These are phyloP conservation scores for Mastigias papua DNA, from an alignment of 30 jellyfish, hydroid and myxozoan genomes.

Conservation along the genomic window DNA sequence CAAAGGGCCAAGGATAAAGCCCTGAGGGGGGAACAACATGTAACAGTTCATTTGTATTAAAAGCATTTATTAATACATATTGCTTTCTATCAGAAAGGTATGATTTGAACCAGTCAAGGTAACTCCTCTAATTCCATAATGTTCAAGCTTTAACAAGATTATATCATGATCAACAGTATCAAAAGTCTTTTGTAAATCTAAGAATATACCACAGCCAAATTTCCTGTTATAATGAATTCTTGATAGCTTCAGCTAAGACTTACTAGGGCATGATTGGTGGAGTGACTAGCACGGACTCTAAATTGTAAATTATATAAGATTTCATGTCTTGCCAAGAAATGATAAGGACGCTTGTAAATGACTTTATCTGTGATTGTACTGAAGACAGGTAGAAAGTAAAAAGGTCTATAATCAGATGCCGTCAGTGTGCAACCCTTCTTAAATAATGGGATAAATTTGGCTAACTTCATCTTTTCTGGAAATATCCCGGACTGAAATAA, in stretches of 20 bases:
- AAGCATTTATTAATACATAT: background rate
- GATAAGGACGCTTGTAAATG: conserved; percentile 36
- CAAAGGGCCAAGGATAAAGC: background rate
- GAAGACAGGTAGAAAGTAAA: background rate
- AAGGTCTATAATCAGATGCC: conserved; percentile 6
- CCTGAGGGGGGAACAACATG: background rate
- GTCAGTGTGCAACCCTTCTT: background rate
- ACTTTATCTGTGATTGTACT: conserved; percentile 28
- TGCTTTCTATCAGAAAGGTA: background rate
- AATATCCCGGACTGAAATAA: no score
- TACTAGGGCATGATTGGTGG: conserved; percentile 66
- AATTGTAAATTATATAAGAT: conserved; percentile 57
- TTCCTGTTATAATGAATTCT: conserved; percentile 24
- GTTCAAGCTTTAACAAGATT: background rate
- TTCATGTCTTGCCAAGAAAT: conserved; percentile 48
- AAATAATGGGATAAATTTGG: background rate
- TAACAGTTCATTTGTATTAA: background rate
- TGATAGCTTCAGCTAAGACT: conserved; percentile 70
- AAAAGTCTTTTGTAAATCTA: no score
- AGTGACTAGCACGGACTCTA: conserved; percentile 58
- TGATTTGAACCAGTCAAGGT: conserved; percentile 19
- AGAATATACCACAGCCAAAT: background rate
- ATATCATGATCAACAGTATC: background rate
- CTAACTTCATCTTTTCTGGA: no score
- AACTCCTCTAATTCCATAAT: conserved; percentile 11